These are phyloP conservation scores for Orestias chungarensis DNA, from an alignment of 2,797 vertebrate species.

Conservation along the genomic window DNA sequence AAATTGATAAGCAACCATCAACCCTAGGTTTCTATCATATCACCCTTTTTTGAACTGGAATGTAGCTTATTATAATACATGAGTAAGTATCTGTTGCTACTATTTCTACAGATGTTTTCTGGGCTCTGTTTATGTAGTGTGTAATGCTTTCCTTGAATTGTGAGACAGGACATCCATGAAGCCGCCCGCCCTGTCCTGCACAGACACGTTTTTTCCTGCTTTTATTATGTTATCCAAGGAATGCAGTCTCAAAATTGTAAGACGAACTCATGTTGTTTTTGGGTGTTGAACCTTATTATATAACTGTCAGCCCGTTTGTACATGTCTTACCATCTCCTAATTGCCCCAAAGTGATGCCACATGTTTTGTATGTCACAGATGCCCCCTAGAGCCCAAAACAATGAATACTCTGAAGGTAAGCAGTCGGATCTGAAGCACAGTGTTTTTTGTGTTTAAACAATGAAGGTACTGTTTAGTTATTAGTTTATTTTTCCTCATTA, in stretches of 20 bases:
- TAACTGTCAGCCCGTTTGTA: conserved; percentile 24
- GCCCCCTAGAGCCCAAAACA: conserved; percentile 60
- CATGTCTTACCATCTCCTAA: conserved; percentile 20
- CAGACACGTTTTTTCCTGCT: conserved; percentile 14
- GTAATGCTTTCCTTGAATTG: background rate
- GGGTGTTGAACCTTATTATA: conserved; percentile 10
- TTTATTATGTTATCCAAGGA: background rate
- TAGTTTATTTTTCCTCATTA: background rate
- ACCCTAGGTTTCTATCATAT: background rate
- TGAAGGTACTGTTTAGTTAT: background rate
- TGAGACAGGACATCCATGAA: background rate
- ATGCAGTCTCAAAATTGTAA: conserved; percentile 8
- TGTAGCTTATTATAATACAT: background rate
- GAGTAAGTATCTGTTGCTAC: background rate
- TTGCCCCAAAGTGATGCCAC: background rate
- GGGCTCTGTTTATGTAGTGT: conserved; percentile 2
- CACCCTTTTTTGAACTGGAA: background rate
- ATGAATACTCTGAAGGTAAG: conserved; percentile 72
- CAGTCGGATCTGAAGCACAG: background rate
- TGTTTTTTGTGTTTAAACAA: background rate
- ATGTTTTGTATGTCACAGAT: conserved; percentile 61
- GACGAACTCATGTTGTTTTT: conserved; percentile 5
- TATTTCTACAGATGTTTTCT: background rate
- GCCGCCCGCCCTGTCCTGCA: background rate
- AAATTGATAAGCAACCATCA: background rate